phyloP scores from a whole-genome alignment of 2,113 vertebrate genomes.

The Etia nguti region DNA sequence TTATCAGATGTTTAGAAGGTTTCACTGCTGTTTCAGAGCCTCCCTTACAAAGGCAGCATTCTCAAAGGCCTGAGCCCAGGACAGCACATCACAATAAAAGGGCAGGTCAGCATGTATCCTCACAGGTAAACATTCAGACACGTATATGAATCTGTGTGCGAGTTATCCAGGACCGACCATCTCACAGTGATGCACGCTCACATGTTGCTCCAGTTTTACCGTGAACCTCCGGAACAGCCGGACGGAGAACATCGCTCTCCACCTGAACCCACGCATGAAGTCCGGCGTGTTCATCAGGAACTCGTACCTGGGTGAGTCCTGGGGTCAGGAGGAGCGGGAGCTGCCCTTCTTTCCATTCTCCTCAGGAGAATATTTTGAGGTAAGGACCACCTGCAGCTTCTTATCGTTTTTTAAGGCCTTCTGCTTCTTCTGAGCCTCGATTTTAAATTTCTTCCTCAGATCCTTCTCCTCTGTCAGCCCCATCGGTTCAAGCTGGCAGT shows the following conservation, averaged over 20 bases:
- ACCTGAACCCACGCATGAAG: constrained; percentile 87
- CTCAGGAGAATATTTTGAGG: constrained; percentile 95
- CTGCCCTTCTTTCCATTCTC: constrained; percentile 84
- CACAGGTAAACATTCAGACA: constrained; percentile 74
- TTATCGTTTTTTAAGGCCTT: rapidly evolving
- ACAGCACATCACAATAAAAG: constrained; percentile 84
- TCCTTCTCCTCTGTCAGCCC: constrained; percentile 85
- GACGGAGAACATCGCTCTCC: constrained; percentile 86
- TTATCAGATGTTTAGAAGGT: neutral
- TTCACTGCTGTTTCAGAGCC: constrained; percentile 67
- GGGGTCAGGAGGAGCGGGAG: constrained; percentile 89
- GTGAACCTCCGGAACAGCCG: constrained; percentile 80
- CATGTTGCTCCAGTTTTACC: constrained; percentile 63
- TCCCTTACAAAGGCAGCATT: constrained; percentile 82
- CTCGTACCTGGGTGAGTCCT: constrained; percentile 84
- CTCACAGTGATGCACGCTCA: neutral
- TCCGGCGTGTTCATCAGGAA: constrained; percentile 83
- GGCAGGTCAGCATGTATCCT: constrained; percentile 80
- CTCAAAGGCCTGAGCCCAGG: constrained; percentile 78
- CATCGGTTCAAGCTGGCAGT: constrained; percentile 87
- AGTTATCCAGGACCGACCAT: rapidly evolving
- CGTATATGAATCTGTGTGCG: neutral
- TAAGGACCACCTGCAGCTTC: constrained; percentile 35
- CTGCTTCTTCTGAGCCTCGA: rapidly evolving
- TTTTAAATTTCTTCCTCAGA: constrained; percentile 57